These are phyloP conservation scores for Thamnophis elegans DNA, from an alignment of 2,797 vertebrate species.

Conservation along the genomic window DNA sequence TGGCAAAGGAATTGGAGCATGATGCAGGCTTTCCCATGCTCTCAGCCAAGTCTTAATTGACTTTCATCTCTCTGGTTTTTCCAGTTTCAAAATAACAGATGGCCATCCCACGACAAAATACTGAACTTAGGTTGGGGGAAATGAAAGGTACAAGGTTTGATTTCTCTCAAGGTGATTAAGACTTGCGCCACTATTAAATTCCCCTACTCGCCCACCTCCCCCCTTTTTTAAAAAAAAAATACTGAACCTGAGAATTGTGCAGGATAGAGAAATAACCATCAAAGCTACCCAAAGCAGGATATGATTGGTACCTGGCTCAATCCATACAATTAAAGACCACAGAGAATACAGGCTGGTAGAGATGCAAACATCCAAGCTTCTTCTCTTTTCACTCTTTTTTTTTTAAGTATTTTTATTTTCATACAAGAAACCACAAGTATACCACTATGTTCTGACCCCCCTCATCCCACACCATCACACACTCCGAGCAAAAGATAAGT, in stretches of 20 bases:
- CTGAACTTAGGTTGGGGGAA: not conserved
- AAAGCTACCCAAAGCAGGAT: not conserved
- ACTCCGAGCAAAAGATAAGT: too few species aligned
- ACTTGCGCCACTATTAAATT: not conserved
- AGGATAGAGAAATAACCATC: not conserved
- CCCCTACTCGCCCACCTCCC: not conserved
- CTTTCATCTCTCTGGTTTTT: not conserved
- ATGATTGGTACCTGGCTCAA: not conserved
- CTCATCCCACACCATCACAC: too few species aligned
- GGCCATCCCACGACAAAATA: not conserved
- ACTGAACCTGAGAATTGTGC: rapidly evolving
- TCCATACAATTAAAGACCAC: too few species aligned
- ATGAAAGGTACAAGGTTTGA: not conserved
- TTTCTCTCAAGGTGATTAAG: conserved; percentile 1
- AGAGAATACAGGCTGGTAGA: too few species aligned
- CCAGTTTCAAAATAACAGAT: conserved; percentile 6
- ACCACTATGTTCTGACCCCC: too few species aligned
- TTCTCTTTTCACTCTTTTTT: not conserved
- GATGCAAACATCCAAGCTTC: too few species aligned
- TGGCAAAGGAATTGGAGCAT: not conserved
- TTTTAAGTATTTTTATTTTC: too few species aligned
- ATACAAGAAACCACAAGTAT: too few species aligned
- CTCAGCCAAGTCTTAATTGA: conserved; percentile 7
- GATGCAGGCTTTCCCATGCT: not conserved
- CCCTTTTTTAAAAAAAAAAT: not conserved